phyloP scores from a whole-genome alignment of 2,888 invertebrate species.

The Apodemia duryi region DNA sequence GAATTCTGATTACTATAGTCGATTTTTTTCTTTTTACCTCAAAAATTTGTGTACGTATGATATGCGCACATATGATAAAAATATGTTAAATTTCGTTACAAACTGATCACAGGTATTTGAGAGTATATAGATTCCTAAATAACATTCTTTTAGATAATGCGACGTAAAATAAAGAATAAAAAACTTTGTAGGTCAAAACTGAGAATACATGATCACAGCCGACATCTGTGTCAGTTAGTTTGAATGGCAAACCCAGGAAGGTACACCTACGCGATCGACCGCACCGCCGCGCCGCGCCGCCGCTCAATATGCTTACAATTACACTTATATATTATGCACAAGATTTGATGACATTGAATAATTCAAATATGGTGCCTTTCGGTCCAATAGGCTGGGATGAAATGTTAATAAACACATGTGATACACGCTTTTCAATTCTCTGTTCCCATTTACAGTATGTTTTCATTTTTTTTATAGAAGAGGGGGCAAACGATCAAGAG shows the following conservation, averaged over 20 bases:
- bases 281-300: neutral
- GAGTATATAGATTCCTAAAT: neutral
- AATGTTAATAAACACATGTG: constrained; percentile 3
- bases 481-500: no score
- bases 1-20: no score
- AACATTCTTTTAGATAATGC: no score
- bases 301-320: neutral
- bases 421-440: neutral
- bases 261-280: constrained; percentile 17
- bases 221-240: constrained; percentile 13
- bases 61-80: no score
- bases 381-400: neutral
- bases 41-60: no score
- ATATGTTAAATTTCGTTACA: no score
- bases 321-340: constrained; percentile 4
- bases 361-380: constrained; percentile 4
- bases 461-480: neutral
- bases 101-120: no score
- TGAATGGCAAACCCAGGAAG: neutral
- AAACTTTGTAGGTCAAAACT: neutral
- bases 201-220: neutral
- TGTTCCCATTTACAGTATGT: neutral
- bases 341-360: constrained; percentile 11
- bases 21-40: no score
- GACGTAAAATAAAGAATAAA: neutral